phyloP scores from a whole-genome alignment of 1,140 invertebrate species.

The Caenorhabditis briggsae region DNA sequence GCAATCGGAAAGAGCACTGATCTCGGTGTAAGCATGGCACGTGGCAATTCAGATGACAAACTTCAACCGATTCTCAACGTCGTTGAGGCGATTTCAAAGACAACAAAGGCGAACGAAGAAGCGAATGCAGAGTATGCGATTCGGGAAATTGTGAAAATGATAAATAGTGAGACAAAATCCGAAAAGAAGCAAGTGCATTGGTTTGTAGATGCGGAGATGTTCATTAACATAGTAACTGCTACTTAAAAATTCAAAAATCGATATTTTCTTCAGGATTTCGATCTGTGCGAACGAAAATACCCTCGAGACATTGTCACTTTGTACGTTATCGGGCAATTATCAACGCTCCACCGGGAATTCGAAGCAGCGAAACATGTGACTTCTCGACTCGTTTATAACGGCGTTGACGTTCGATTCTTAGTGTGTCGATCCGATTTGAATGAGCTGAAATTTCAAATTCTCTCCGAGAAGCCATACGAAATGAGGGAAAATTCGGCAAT shows the following conservation, averaged over 20 bases:
- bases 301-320: not conserved
- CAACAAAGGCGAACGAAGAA: not conserved
- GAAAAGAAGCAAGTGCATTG: conserved; percentile 2
- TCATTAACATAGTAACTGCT: not conserved
- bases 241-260: not conserved
- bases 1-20: not conserved
- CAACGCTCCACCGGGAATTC: not conserved
- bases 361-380: not conserved
- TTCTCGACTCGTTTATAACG: not conserved
- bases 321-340: conserved; percentile 1
- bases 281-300: not conserved
- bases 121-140: not conserved
- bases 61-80: not conserved
- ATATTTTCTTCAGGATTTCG: not conserved
- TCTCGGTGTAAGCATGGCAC: not conserved
- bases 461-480: not conserved
- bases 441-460: not conserved
- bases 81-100: not conserved
- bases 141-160: conserved; percentile 39
- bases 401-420: not conserved
- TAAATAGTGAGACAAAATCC: not conserved
- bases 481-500: not conserved
- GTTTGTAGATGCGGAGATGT: not conserved
- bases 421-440: not conserved
- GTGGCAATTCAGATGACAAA: conserved; percentile 13